phyloP scores from a whole-genome alignment of 2,113 vertebrate genomes.

The Hippocampus mohnikei region DNA sequence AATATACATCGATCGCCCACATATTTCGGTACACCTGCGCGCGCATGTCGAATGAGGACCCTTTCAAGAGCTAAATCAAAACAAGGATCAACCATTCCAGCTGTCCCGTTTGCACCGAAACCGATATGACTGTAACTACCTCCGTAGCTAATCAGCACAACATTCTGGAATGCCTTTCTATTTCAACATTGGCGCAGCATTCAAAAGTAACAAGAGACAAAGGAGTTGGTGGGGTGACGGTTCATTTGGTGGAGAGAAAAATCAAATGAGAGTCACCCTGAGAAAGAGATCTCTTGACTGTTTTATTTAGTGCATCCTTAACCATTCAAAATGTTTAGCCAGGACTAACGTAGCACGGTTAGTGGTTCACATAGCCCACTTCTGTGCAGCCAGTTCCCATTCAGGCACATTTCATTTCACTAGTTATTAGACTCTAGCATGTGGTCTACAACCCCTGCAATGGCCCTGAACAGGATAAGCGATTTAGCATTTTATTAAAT shows the following conservation, averaged over 20 bases:
- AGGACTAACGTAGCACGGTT: neutral
- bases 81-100: slow-evolving; percentile 1
- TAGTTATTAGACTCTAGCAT: too few species aligned
- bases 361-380: neutral
- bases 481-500: too few species aligned
- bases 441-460: too few species aligned
- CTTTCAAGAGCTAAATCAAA: neutral
- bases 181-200: neutral
- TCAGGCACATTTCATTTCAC: too few species aligned
- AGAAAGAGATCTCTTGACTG: neutral
- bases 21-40: neutral
- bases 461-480: too few species aligned
- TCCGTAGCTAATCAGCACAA: slow-evolving; percentile 5
- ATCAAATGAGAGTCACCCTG: neutral
- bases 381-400: too few species aligned
- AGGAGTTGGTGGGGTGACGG: neutral
- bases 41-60: neutral
- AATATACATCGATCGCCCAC: neutral
- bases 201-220: neutral
- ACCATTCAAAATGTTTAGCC: neutral
- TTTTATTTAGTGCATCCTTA: neutral
- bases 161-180: slow-evolving; percentile 1
- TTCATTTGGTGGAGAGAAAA: neutral
- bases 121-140: neutral
- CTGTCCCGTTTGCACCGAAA: slow-evolving; percentile 4